Conservation (phyloP, 1,140 invertebrate genomes). For the Heliconius eleuchia region DNA sequence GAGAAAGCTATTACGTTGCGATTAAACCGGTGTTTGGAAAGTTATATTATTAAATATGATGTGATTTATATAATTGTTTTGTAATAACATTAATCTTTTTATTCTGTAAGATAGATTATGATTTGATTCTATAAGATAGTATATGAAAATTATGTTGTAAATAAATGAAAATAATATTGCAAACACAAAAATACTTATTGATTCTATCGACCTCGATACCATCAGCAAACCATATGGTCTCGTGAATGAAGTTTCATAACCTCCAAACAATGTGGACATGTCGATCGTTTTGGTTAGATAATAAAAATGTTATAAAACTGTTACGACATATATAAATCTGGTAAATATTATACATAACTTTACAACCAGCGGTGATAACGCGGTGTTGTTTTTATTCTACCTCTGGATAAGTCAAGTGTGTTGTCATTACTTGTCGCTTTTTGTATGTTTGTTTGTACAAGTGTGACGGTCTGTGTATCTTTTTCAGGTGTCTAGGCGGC, state of each 20-base stretch:
- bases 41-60: not conserved
- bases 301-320: constrained; percentile 4
- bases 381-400: not conserved
- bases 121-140: no score
- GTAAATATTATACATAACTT: constrained; percentile 11
- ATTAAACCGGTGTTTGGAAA: constrained; percentile 1
- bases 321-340: not conserved
- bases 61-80: not conserved
- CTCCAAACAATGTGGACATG: constrained; percentile 3
- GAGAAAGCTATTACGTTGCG: not conserved
- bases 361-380: not conserved
- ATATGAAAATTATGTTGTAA: not conserved
- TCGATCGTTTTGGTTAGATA: not conserved
- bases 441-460: constrained; percentile 54
- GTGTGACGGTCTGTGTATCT: constrained; percentile 52
- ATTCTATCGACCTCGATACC: constrained; percentile 2
- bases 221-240: constrained; percentile 2
- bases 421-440: constrained; percentile 45
- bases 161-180: not conserved
- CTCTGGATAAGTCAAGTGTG: constrained; percentile 34
- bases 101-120: no score
- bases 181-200: not conserved
- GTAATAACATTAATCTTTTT: no score
- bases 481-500: constrained; percentile 57
- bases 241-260: not conserved